These are phyloP conservation scores for Doryteuthis pealeii DNA, from an alignment of 1,140 invertebrate genomes.

Conservation along the genomic window DNA sequence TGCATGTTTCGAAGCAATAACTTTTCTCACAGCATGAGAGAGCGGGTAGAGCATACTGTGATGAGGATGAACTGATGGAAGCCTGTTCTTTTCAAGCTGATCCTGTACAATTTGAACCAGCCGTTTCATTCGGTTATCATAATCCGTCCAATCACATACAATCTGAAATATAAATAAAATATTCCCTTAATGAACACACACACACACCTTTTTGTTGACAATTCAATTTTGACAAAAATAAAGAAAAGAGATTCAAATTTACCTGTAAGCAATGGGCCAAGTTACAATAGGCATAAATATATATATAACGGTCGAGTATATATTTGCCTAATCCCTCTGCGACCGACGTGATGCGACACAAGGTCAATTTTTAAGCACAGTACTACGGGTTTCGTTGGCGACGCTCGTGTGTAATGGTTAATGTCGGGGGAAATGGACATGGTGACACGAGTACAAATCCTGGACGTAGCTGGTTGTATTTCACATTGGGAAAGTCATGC, in stretches of 20 bases:
- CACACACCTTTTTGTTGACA: too few species aligned
- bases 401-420: too few species aligned
- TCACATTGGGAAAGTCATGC: too few species aligned
- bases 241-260: conserved; percentile 12
- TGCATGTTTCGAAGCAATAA: conserved; percentile 93
- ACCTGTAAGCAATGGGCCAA: conserved; percentile 94
- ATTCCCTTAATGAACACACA: not conserved
- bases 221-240: not conserved
- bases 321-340: too few species aligned
- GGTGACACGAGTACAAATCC: too few species aligned
- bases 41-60: conserved; percentile 99
- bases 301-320: too few species aligned
- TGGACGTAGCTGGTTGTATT: too few species aligned
- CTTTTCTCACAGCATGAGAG: conserved; percentile 89
- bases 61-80: conserved; percentile 98
- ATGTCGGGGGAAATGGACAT: too few species aligned
- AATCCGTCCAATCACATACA: conserved; percentile 98
- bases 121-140: conserved; percentile 93
- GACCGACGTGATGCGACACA: too few species aligned
- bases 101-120: conserved; percentile 93
- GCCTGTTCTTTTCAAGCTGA: conserved; percentile 90
- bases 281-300: conserved; percentile 99
- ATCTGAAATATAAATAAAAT: conserved; percentile 66
- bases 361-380: too few species aligned
- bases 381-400: too few species aligned